Base-by-base conservation (phyloP, 2,888 invertebrate genomes). In the Tetranychus piercei region DNA sequence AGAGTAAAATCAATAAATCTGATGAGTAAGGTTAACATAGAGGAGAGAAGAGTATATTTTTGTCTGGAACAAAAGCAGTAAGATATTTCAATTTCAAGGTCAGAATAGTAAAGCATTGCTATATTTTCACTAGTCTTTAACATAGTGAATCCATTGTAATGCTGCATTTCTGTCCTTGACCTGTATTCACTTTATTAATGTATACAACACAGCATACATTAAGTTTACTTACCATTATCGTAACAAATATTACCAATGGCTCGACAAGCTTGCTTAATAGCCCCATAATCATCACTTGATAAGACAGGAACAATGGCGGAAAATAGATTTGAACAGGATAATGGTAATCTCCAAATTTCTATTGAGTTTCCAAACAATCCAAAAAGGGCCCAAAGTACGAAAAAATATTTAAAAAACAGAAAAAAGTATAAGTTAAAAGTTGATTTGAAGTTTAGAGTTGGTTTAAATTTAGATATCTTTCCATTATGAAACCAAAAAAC, bases 241-340 rank as follows among this genome's bases (percentile, higher is more conserved):
- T 89, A 93, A 81, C 91, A 92, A 80, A 94, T 88, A 82, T 94
- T 94, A 65, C 92, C 93, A 34, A 94, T 84, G 4, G 91, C 90
- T 80, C 93, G 86, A 79, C 90, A 90, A 67, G 88, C 87, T 81
- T 93, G 90, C 78, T 88, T 88, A 9, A 88, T 83, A 74, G 88
- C 77, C 74, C 79, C 77, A 43, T 79, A 76, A 78, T 81, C 79
- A 55, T 55, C 55, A 15, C 11, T 15, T 55, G 55, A 55, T 55
- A 55, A 55, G 15, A 55, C 55, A 15, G 55, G 9, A 15, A 55
- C 55, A 55, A 55, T 55, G 9, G 15, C 15, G 5, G 55, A 55
- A 15, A 55, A 55, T 55, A 55, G 55, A 55, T 55, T 55, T 9
- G 15, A 15, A 55, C 15, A 15, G 55, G 55, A 55, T 55, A 55